Base-by-base conservation (phyloP, 2,797 vertebrate genomes). In the Myripristis murdjan region DNA sequence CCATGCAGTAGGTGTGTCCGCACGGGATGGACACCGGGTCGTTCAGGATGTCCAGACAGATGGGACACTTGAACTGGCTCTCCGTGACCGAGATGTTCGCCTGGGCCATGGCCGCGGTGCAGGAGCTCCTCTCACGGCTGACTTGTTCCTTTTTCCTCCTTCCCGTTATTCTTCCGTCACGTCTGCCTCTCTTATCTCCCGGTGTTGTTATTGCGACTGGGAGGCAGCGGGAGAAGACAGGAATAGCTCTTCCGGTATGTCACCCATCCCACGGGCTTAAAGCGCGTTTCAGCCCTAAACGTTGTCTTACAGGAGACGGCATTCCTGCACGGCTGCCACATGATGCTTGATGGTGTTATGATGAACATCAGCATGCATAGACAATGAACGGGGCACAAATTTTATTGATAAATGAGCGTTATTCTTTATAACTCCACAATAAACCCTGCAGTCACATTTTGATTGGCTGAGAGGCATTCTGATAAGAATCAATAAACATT, bases 1-100 rank as follows among this genome's bases (percentile, higher is more conserved):
- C 10, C 91, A 95, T 95, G 84, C 95, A 96, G 91, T 95, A 95
- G 75, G 93, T 96, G 90, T 96, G 95, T 31, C 95, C 94, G 8
- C 95, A 96, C 15, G 93, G 90, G 0, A 94, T 95, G 62, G 95
- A 95, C 83, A 93, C 93, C 0, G 94, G 95, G 63, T 92, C 78
- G 23, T 22, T 60, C 61, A 95, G 92, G 28, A 94, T 83, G 69
- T 95, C 95, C 82, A 95, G 86, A 82, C 95, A 96, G 68, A 96
- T 87, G 23, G 95, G 91, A 60, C 95, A 95, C 43, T 93, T 60
- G 78, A 95, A 89, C 85, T 94, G 94, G 54, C 87, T 92, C 83
- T 95, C 93, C 0, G 90, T 86, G 52, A 94, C 92, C 16, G 92
- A 92, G 78, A 93, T 93, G 8, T 86, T 92, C 5, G 91, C 89